phyloP scores from a whole-genome alignment of 2,888 invertebrate species.

The Thereva nobilitata region DNA sequence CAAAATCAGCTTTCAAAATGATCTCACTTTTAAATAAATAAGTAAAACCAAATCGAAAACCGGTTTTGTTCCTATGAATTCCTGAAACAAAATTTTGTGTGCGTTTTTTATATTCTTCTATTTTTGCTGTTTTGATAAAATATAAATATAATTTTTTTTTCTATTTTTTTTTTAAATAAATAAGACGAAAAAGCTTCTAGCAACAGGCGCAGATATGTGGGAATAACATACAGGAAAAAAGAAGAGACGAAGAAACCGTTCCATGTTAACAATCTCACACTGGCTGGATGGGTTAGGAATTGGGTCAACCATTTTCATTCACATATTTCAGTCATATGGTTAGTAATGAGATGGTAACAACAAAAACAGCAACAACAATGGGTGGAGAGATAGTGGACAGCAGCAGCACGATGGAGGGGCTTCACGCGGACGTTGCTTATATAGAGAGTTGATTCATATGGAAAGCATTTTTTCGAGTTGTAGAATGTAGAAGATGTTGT shows the following conservation, averaged over 20 bases:
- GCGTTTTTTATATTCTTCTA: conserved; percentile 4
- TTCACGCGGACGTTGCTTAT: too few species aligned
- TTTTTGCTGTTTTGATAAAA: too few species aligned
- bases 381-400: neutral
- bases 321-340: conserved; percentile 45
- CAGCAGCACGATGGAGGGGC: neutral
- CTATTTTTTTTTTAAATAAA: too few species aligned
- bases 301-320: conserved; percentile 57
- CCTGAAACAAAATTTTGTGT: conserved; percentile 27
- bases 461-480: neutral
- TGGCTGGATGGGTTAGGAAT: conserved; percentile 43
- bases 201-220: too few species aligned
- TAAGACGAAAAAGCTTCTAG: too few species aligned
- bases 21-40: conserved; percentile 59
- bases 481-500: neutral
- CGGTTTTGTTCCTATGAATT: conserved; percentile 56
- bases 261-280: too few species aligned
- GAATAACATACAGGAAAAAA: too few species aligned
- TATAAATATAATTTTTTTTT: too few species aligned
- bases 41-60: conserved; percentile 61
- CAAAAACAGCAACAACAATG: neutral
- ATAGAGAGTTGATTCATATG: too few species aligned
- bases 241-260: too few species aligned
- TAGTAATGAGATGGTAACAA: too few species aligned
- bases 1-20: conserved; percentile 62